A percentile compares a stretch with the other conserved stretches of the same genome.
Evolutionary conservation across 2,888 invertebrate genomes (phyloP).

Genomic region (Lycia hirtaria): DNA sequence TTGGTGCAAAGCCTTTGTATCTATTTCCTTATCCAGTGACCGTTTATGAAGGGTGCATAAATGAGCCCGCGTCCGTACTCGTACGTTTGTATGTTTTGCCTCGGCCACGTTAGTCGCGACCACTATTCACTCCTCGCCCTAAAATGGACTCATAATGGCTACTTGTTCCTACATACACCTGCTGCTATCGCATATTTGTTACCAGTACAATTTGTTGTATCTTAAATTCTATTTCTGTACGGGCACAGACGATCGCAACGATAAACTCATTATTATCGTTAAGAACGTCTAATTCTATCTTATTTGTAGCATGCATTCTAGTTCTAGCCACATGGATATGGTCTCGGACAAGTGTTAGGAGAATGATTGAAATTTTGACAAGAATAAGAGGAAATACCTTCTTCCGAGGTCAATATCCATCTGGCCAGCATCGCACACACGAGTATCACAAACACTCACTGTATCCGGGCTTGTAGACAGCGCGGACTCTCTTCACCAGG

Average conservation of each 20-base stretch:
- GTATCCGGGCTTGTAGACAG: constrained; percentile 81
- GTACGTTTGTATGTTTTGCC: constrained; percentile 68
- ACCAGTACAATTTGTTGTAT: constrained; percentile 67
- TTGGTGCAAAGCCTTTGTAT: constrained; percentile 53
- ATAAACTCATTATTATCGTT: constrained; percentile 40
- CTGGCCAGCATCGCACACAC: constrained; percentile 45
- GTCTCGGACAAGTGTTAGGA: neutral
- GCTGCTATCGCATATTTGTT: constrained; percentile 75
- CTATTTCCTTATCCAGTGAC: constrained; percentile 70
- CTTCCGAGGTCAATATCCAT: constrained; percentile 48
- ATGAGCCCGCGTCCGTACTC: constrained; percentile 61
- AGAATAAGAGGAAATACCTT: constrained; percentile 30
- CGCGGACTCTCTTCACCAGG: constrained; percentile 75
- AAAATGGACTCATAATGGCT: constrained; percentile 83
- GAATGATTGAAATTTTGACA: neutral
- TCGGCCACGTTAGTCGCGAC: constrained; percentile 62
- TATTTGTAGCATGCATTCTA: constrained; percentile 17
- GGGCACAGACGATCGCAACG: constrained; percentile 37
- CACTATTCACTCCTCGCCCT: constrained; percentile 76
- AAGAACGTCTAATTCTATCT: constrained; percentile 34
- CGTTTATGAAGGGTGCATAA: constrained; percentile 82
- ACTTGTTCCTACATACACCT: constrained; percentile 81
- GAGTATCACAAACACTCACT: constrained; percentile 69
- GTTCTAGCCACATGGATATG: constrained; percentile 55
- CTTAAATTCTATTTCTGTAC: constrained; percentile 58